These are phyloP conservation scores for Epinephelus moara DNA, from an alignment of 2,113 vertebrate species.

Conservation along the genomic window DNA sequence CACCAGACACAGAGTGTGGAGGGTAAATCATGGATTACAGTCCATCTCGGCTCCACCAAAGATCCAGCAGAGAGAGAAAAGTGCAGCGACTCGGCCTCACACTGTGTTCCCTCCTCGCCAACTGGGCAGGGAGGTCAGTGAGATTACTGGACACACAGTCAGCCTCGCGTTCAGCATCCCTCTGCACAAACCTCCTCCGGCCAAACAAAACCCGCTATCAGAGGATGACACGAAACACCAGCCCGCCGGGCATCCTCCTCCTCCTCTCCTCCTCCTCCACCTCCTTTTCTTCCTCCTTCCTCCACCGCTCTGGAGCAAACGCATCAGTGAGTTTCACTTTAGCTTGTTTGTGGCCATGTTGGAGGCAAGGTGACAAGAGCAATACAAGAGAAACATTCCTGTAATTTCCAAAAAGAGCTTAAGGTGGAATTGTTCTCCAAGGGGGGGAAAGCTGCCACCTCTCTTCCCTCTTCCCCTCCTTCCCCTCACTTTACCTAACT, in stretches of 20 bases:
- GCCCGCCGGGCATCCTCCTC: constrained; percentile 54
- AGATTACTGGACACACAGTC: constrained; percentile 60
- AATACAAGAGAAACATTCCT: constrained; percentile 74
- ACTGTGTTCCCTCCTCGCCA: constrained; percentile 24
- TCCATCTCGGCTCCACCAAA: not conserved
- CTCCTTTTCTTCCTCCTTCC: constrained; percentile 23
- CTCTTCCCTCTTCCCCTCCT: constrained; percentile 26
- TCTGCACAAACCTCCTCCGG: constrained; percentile 54
- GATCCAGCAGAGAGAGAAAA: constrained; percentile 17
- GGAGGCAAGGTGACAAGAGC: constrained; percentile 82
- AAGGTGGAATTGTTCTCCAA: constrained; percentile 76
- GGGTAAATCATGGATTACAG: not conserved
- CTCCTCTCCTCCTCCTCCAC: constrained; percentile 43
- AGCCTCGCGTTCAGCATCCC: constrained; percentile 41
- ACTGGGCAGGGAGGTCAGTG: constrained; percentile 47
- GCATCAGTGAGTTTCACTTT: constrained; percentile 64
- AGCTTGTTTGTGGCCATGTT: constrained; percentile 77
- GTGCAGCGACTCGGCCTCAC: constrained; percentile 13
- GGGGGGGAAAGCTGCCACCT: constrained; percentile 52
- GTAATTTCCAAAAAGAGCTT: constrained; percentile 78
- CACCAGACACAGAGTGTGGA: not conserved
- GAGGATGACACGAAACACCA: constrained; percentile 62
- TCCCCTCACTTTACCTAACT: constrained; percentile 61
- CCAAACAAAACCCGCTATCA: constrained; percentile 63
- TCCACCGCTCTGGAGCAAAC: constrained; percentile 55